Evolutionary conservation across 2,113 vertebrate genomes (phyloP), one percentile per base, ranked within the genome.

Genomic region (Semicossyphus pulcher): DNA sequence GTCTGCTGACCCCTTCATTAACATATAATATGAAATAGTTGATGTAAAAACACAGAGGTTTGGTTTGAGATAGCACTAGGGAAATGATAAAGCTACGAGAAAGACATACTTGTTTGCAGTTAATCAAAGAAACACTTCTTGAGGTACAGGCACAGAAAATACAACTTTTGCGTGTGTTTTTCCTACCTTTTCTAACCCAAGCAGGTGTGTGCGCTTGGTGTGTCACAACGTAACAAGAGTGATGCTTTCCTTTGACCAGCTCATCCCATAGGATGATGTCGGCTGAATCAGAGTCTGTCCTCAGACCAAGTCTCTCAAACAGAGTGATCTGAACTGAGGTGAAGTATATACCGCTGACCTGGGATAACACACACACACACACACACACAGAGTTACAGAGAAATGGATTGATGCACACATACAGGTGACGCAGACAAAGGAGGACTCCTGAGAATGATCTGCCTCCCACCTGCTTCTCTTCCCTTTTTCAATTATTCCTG

Each of bases 171-270:
- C 20, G 45, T 47, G 6, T 6, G 20, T 32, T n/a, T n/a, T 9
- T n/a, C 78, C 66, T 86, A 96, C 94, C 95, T 95, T 93, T 94
- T 37, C 93, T 92, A 51, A 96, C 93, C 95, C 95, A 95, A 5
- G 92, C 88, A 48, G 91, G 88, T 0, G 23, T 31, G 42, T 96
- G 95, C 58, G 87, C 89, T 26, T 41, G 89, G 68, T 96, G 94
- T 41, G 84, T 78, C 58, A 93, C 63, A 0, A 72, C 72, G n/a
- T 86, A 91, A 77, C 95, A 96, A 54, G 84, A 94, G 51, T 56
- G 82, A 74, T 96, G 95, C 72, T 72, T 83, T 28, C 94, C 94
- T 83, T 92, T 91, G 25, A 91, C 70, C 68, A 95, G 62, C 14
- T 96, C 94, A 8, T 86, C 80, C 95, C 95, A 97, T 16, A 58